phyloP scores from a whole-genome alignment of 2,797 vertebrate species.

The Schizothorax lantsangensis region DNA sequence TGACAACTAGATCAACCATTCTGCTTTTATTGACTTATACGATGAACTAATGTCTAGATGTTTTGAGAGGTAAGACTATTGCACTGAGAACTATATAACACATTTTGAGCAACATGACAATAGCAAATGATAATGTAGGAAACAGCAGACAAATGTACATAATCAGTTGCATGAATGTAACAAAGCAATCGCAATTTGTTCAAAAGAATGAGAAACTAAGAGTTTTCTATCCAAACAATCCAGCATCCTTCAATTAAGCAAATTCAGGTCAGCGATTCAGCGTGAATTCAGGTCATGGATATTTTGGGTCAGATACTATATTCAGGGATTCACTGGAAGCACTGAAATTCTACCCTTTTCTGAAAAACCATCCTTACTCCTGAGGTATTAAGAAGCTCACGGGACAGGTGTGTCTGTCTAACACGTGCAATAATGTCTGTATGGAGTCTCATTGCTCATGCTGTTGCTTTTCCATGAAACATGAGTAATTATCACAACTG shows the following conservation, averaged over 20 bases:
- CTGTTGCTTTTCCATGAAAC: not conserved
- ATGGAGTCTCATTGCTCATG: not conserved
- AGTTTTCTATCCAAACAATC: slow-evolving; percentile 13
- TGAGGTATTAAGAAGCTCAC: not conserved
- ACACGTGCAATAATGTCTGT: not conserved
- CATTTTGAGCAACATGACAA: too few species aligned
- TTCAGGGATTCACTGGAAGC: not conserved
- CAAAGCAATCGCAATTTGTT: too few species aligned
- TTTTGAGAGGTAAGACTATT: too few species aligned
- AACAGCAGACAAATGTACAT: too few species aligned
- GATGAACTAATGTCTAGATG: too few species aligned
- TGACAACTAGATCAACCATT: too few species aligned
- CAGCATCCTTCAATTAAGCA: not conserved
- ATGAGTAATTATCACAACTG: not conserved
- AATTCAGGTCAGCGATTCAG: slow-evolving; percentile 10
- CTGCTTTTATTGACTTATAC: too few species aligned
- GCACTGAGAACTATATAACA: too few species aligned
- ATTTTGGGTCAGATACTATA: slow-evolving; percentile 1
- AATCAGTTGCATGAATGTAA: too few species aligned
- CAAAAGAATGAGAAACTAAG: not conserved
- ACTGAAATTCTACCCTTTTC: not conserved
- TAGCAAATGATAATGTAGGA: too few species aligned
- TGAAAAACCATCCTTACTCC: not conserved
- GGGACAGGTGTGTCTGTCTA: slow-evolving; percentile 14
- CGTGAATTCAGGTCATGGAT: not conserved